Conservation (phyloP, 2,113 vertebrate genomes). For the Hemichromis elongatus region DNA sequence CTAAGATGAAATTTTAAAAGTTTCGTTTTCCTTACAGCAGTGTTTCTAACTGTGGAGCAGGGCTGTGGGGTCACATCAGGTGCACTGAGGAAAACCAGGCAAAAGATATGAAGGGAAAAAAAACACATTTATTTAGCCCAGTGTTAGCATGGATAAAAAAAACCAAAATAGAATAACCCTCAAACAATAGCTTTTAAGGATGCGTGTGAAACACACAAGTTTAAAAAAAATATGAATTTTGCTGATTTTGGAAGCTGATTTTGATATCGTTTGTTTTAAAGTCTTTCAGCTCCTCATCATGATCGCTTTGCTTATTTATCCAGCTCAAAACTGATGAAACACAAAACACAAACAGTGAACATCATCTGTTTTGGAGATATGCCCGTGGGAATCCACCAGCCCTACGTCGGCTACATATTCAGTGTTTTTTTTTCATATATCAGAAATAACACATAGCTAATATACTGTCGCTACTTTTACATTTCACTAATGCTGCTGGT, state of each 20-base stretch:
- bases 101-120: not conserved
- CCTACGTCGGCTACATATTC: rapidly evolving
- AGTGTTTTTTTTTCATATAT: not conserved
- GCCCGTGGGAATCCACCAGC: not conserved
- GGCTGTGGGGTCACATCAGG: not conserved
- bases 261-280: no score
- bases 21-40: not conserved
- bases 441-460: not conserved
- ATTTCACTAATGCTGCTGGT: not conserved
- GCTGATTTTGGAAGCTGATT: not conserved
- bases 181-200: not conserved
- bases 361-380: rapidly evolving
- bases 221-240: not conserved
- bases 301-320: not conserved
- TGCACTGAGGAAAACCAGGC: not conserved
- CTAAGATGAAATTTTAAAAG: not conserved
- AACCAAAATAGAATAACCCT: not conserved
- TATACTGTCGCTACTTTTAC: not conserved
- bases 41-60: not conserved
- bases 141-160: not conserved
- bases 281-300: not conserved
- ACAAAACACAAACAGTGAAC: not conserved
- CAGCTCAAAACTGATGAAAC: not conserved
- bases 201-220: not conserved
- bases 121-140: not conserved